A percentile compares a stretch with the other conserved stretches of the same genome.
These are phyloP conservation scores for Halictus ligatus DNA, from an alignment of 2,888 invertebrate genomes.

Conservation along the genomic window DNA sequence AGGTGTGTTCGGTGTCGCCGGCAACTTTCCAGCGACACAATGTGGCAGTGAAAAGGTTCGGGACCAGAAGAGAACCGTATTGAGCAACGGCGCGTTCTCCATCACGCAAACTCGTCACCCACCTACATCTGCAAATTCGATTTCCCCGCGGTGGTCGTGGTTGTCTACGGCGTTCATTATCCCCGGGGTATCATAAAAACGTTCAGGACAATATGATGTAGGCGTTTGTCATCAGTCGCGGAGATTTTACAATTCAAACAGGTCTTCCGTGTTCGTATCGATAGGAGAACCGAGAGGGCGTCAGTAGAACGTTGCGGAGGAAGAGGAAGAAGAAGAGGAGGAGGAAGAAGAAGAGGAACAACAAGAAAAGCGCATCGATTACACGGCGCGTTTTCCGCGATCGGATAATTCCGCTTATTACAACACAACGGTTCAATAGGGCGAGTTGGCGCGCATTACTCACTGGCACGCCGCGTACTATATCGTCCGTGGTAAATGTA, in stretches of 20 bases:
- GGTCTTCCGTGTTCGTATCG: slow-evolving; percentile 18
- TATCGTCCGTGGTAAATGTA: slow-evolving; percentile 48
- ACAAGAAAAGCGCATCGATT: background rate
- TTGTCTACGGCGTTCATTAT: slow-evolving; percentile 19
- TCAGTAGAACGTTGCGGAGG: background rate
- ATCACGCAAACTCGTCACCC: background rate
- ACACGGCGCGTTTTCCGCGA: slow-evolving; percentile 5
- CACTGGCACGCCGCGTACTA: slow-evolving; percentile 21
- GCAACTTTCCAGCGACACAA: background rate
- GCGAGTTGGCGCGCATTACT: slow-evolving; percentile 39
- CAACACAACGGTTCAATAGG: slow-evolving; percentile 39
- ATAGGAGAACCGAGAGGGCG: background rate
- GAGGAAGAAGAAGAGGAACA: background rate
- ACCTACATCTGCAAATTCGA: slow-evolving; percentile 4
- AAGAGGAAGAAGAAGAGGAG: no score
- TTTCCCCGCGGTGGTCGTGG: slow-evolving; percentile 4
- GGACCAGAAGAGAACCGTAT: background rate
- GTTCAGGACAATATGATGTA: slow-evolving; percentile 10
- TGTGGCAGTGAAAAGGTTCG: background rate
- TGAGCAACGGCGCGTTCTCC: slow-evolving; percentile 6
- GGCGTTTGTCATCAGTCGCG: slow-evolving; percentile 32
- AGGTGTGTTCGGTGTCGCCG: background rate
- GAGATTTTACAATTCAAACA: slow-evolving; percentile 19
- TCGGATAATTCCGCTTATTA: slow-evolving; percentile 43
- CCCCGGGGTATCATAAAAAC: background rate